Conservation (phyloP, 1,140 invertebrate genomes). For the Acromyrmex charruanus region DNA sequence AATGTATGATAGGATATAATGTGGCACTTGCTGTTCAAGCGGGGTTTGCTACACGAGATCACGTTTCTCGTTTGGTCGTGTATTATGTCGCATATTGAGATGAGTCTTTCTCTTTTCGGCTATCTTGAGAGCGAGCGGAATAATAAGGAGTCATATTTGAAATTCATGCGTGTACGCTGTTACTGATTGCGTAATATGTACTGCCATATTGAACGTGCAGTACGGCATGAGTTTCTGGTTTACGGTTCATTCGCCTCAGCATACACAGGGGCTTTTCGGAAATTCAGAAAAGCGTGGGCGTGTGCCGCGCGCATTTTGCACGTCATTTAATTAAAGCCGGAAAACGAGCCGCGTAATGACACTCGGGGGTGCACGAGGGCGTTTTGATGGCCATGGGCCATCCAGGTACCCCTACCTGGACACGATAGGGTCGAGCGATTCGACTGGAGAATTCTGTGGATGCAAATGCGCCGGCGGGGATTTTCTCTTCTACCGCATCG, state of each 20-base stretch:
- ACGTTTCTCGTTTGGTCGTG: neutral
- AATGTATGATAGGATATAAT: neutral
- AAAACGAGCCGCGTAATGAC: conserved; percentile 75
- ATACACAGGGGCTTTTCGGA: conserved; percentile 3
- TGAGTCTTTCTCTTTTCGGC: neutral
- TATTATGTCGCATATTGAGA: neutral
- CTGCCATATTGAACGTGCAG: neutral
- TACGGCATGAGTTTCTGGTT: conserved; percentile 52
- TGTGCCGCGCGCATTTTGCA: conserved; percentile 53
- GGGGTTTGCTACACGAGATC: neutral
- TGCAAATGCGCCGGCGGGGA: conserved; percentile 22
- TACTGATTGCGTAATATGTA: conserved; percentile 24
- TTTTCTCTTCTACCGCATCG: neutral
- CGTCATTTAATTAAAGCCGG: conserved; percentile 74
- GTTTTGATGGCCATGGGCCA: conserved; percentile 51
- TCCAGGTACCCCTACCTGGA: neutral
- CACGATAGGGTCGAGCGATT: conserved; percentile 2
- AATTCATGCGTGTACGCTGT: conserved; percentile 10
- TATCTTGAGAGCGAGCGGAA: neutral
- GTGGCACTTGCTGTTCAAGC: neutral
- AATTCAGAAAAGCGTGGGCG: conserved; percentile 45
- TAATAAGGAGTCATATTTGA: neutral
- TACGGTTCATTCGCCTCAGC: conserved; percentile 42
- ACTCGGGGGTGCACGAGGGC: conserved; percentile 51
- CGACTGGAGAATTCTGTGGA: conserved; percentile 47